Conservation (phyloP, 1,140 invertebrate genomes). For the Temnothorax longispinosus region DNA sequence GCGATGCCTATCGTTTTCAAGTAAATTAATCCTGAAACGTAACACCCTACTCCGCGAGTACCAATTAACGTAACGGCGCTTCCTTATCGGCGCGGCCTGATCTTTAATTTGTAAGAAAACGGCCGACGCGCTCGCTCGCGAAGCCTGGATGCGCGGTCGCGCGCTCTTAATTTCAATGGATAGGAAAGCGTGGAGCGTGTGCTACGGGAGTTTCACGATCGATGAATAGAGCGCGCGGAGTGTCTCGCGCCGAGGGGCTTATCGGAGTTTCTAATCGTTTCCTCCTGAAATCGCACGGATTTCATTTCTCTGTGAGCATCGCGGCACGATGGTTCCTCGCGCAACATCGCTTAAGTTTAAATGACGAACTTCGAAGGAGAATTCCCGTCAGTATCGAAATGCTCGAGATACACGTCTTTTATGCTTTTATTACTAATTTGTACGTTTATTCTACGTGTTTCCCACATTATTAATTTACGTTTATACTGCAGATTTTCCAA, state of each 20-base stretch:
- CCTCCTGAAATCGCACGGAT: background rate
- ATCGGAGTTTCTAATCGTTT: conserved; percentile 40
- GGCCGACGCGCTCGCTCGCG: conserved; percentile 16
- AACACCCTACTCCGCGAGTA: conserved; percentile 40
- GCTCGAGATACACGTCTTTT: background rate
- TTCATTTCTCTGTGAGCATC: conserved; percentile 26
- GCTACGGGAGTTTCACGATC: conserved; percentile 14
- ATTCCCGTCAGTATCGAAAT: background rate
- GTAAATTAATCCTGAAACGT: conserved; percentile 71
- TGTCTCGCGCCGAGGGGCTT: background rate
- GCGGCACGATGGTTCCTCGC: background rate
- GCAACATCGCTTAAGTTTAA: background rate
- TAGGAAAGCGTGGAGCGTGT: conserved; percentile 15
- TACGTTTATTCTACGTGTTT: background rate
- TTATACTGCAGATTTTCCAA: background rate
- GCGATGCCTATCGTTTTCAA: conserved; percentile 68
- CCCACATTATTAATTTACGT: background rate
- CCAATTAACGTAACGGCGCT: conserved; percentile 72
- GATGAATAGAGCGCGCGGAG: conserved; percentile 22
- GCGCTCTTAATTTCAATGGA: conserved; percentile 63
- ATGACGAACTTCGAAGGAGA: background rate
- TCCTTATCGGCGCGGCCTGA: conserved; percentile 57
- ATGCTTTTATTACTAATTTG: background rate
- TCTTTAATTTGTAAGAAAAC: conserved; percentile 57
- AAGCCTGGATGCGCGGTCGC: conserved; percentile 14